phyloP scores from a whole-genome alignment of 2,888 invertebrate genomes.

The Sipha maydis region DNA sequence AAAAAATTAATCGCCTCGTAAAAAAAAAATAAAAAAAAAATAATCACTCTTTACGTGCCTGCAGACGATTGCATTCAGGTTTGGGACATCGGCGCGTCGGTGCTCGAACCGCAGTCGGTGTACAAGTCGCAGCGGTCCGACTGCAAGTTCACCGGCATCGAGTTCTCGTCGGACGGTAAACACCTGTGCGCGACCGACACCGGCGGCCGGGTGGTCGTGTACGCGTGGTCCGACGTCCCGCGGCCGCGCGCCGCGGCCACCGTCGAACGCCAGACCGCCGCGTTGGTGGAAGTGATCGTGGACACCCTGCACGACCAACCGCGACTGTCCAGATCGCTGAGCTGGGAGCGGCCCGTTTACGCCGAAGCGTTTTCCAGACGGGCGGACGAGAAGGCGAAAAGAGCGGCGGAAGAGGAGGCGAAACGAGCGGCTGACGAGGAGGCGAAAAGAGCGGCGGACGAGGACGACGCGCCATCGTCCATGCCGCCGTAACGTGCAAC shows the following conservation, averaged over 20 bases:
- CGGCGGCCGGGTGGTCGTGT: not conserved
- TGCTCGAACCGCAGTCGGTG: not conserved
- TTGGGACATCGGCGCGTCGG: constrained; percentile 7
- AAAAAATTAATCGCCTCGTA: not conserved
- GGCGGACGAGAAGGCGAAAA: no score
- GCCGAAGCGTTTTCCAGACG: no score
- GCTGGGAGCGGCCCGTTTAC: not conserved
- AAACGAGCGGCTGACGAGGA: no score
- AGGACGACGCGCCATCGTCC: no score
- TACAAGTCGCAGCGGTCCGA: not conserved
- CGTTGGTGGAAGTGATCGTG: not conserved
- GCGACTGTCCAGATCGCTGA: not conserved
- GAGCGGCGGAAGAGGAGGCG: no score
- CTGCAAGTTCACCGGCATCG: not conserved
- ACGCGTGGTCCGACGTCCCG: not conserved
- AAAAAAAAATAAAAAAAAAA: no score
- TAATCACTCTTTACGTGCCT: no score
- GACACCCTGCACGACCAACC: not conserved
- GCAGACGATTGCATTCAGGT: not conserved
- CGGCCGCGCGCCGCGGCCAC: not conserved
- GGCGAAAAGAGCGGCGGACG: no score
- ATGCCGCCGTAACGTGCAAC: no score
- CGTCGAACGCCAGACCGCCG: not conserved
- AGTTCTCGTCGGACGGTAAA: not conserved
- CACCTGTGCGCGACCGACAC: constrained; percentile 12